phyloP scores from a whole-genome alignment of 2,113 vertebrate genomes.

The Oncorhynchus mykiss region DNA sequence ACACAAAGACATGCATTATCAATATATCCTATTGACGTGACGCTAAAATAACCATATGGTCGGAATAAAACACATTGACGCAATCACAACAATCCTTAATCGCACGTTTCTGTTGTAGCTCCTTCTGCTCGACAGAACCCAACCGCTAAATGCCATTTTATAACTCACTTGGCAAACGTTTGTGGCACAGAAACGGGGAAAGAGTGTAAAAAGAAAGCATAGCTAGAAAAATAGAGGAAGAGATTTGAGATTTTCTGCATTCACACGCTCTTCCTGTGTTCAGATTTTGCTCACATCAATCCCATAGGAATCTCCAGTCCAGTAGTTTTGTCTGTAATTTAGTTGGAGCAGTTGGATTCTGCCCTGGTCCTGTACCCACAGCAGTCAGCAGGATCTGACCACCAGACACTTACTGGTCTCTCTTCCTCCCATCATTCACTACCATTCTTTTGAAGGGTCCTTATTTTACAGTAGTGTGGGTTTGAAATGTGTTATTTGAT shows the following conservation, averaged over 20 bases:
- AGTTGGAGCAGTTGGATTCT: not conserved
- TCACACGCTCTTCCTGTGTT: not conserved
- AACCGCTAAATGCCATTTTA: not conserved
- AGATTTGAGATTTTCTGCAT: not conserved
- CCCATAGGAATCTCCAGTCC: not conserved
- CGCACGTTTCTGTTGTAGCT: not conserved
- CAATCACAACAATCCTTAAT: not conserved
- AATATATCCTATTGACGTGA: constrained; percentile 46
- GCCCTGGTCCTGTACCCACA: not conserved
- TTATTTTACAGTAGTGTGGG: not conserved
- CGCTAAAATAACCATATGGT: constrained; percentile 51
- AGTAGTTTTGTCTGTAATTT: not conserved
- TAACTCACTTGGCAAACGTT: not conserved
- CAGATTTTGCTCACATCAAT: not conserved
- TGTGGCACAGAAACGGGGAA: constrained; percentile 19
- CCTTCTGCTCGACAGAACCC: not conserved
- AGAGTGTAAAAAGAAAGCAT: not conserved
- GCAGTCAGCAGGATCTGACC: not conserved
- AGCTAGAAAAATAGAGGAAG: not conserved
- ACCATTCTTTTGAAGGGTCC: not conserved
- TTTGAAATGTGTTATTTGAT: not conserved
- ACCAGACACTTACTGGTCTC: not conserved
- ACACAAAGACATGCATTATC: constrained; percentile 58
- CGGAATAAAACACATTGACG: not conserved
- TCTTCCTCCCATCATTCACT: not conserved